Base-by-base conservation (phyloP, 2,113 vertebrate species). In the Thamnophis sirtalis region DNA sequence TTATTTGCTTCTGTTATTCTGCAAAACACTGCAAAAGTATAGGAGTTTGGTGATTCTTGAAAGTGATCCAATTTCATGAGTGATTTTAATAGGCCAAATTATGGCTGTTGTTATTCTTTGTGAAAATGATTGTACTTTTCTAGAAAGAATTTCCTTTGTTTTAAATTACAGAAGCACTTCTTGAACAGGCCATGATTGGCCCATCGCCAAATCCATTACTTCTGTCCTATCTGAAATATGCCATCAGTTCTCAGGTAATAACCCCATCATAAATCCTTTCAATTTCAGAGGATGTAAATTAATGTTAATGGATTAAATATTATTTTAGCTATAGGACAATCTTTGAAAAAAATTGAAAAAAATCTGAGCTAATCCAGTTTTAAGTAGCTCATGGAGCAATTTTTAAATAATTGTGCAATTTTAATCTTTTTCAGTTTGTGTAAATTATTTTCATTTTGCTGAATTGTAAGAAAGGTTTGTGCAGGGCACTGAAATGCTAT, bases 141-240 rank as follows among this genome's bases (percentile, higher is more conserved):
- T 55, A 91, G 48, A n/a, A 22, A 7, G 89, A 38, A 43, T 89
- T 68, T 55, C 9, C 0, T 92, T 68, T 24, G 1, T 38, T 28
- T 96, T 93, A 9, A 80, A 21, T 88, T 97, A 33, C 97, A 99
- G 99, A 99, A 96, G 98, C 99, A 55, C 97, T 99, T 4, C 97
- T 99, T 95, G 99, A 99, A 95, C 99, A 99, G 96, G 99, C 99
- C 5, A 98, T 99, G 99, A 99, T 99, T 2, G 99, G 99, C 80
- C 99, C 98, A 0, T 99, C 99, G 1, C 99, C 99, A 10, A 99
- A 99, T 96, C 99, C 99, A 10, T 98, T 99, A 50, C 98, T 99
- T 95, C 96, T 99, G 93, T 99, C 99, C 43, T 99, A 99, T 94
- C 97, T 99, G 94, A 99, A 99, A 96, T 99, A 99, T 5, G 98